Evolutionary conservation across 2,113 vertebrate species (phyloP).

Genomic region (Lota lota): DNA sequence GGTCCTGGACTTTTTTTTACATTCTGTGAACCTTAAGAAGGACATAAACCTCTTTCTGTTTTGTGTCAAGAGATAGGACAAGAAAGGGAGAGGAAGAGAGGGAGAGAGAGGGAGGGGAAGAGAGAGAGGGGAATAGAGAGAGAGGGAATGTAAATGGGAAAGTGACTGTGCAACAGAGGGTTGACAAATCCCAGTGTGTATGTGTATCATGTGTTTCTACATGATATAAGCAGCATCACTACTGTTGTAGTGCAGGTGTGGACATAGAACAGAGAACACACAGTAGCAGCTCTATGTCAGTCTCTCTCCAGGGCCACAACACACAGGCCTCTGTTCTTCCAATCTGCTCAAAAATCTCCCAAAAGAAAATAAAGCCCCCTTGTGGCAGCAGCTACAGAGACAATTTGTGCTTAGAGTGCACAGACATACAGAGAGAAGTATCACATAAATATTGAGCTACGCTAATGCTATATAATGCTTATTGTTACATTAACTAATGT

Average conservation of each 20-base stretch:
- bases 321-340: conserved; percentile 48
- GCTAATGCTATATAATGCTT: too few relatives aligned
- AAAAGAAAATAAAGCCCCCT: too few relatives aligned
- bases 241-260: conserved; percentile 66
- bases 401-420: too few relatives aligned
- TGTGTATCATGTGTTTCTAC: conserved; percentile 18
- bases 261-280: conserved; percentile 29
- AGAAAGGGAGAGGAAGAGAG: conserved; percentile 18
- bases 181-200: not conserved
- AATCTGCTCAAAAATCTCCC: not conserved
- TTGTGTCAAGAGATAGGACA: conserved; percentile 13
- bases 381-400: too few relatives aligned
- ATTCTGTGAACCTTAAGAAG: conserved; percentile 42
- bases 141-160: conserved; percentile 25
- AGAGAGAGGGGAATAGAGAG: not conserved
- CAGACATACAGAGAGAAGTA: too few relatives aligned
- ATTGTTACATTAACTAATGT: too few relatives aligned
- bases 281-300: conserved; percentile 52
- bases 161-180: not conserved
- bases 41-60: conserved; percentile 59
- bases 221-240: conserved; percentile 29
- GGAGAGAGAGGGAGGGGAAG: not conserved
- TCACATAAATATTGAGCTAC: too few relatives aligned
- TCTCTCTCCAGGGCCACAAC: conserved; percentile 17
- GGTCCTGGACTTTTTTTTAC: conserved; percentile 46